Evolutionary conservation across 2,113 vertebrate species (phyloP), one percentile per base, ranked within the genome.

Genomic region (Aspidoscelis tigris): DNA sequence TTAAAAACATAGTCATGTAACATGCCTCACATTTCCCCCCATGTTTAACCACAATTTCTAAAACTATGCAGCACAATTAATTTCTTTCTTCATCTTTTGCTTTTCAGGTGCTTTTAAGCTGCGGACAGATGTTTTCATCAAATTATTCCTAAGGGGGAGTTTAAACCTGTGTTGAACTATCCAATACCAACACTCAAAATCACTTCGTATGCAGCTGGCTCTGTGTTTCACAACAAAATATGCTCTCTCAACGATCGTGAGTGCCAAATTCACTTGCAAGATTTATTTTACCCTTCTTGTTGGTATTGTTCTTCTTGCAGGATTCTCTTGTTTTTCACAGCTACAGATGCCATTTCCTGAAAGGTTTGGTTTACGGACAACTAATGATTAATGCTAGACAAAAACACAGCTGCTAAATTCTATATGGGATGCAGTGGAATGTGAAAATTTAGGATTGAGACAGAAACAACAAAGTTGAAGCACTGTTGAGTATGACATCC

Each of bases 141-240:
- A 43, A 20, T 77, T 77, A n/a, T 70, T 92, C 92, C 89, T 73
- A 89, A 81, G 71, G 18, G 18, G 44, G 89, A 90, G 70, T 33
- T 87, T 90, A 85, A 90, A 81, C 21, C 64, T 81, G 9, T 73
- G 1, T 2, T 26, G 80, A 8, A 81, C 79, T 88, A 83, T 8
- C 12, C 41, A 83, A 33, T 20, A 12, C 18, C 44, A 86, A 89
- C 88, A 33, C 39, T 84, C 74, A 82, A 76, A 44, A 24, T 2
- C 6, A 55, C n/a, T 21, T 91, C 80, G 75, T 80, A 80, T 64
- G 64, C 64, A 72, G 84, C 47, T 81, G 85, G 21, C 20, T 81
- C 72, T n/a, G 12, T 76, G 39, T 72, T 80, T 87, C 88, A 84
- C 74, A 33, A 44, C 76, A 55, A 39, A 79, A 88, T 86, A 84